Conservation (phyloP, 2,888 invertebrate species). For the Andrena hattorfiana region DNA sequence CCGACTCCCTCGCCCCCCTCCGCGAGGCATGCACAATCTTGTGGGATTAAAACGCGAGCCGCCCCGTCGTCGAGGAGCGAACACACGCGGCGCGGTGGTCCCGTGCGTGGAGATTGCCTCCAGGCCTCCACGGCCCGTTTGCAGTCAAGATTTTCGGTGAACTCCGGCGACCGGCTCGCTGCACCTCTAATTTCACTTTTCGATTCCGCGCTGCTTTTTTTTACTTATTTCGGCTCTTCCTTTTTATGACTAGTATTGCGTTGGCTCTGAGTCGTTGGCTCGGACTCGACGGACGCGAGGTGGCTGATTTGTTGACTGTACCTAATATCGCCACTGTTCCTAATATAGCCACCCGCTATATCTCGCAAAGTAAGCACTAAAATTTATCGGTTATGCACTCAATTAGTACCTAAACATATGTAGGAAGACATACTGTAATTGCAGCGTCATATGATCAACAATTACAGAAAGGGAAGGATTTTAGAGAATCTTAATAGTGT, state of each 20-base stretch:
- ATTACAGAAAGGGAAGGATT: no score
- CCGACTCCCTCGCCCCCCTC: conserved; percentile 32
- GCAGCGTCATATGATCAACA: no score
- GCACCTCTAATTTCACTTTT: conserved; percentile 67
- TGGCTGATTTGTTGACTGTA: no score
- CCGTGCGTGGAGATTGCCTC: conserved; percentile 76
- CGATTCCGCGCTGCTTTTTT: neutral
- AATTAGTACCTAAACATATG: no score
- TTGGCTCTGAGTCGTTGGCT: no score
- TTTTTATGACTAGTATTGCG: neutral
- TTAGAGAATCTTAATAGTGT: no score
- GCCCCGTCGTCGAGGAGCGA: conserved; percentile 45
- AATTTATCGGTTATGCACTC: no score
- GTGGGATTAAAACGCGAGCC: conserved; percentile 79
- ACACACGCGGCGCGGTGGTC: conserved; percentile 69
- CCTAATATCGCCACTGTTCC: no score
- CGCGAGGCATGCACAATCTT: conserved; percentile 78
- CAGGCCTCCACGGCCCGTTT: conserved; percentile 67
- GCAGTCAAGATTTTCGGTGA: conserved; percentile 74
- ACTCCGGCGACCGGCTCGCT: conserved; percentile 46
- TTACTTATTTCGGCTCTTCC: neutral
- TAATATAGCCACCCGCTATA: no score
- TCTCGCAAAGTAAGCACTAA: no score
- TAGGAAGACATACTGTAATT: no score
- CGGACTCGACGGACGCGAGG: no score